A percentile compares a stretch with the other conserved stretches of the same genome.
Conservation (phyloP, 64 coral and sea anemone species). For the Pachyseris speciosa region DNA sequence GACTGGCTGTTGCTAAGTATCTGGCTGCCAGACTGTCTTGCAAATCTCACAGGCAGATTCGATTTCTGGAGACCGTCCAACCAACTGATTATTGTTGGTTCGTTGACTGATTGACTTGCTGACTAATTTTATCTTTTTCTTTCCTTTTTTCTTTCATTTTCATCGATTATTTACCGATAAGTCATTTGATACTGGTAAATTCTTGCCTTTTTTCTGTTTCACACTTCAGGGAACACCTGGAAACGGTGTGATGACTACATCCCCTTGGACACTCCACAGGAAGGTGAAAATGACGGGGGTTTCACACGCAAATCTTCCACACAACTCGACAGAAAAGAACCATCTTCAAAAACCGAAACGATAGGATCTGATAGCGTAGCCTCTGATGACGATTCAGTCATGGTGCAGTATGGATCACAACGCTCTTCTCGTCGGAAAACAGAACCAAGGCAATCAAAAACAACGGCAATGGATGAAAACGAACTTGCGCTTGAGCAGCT, state of each 20-base stretch:
- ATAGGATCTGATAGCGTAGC: neutral
- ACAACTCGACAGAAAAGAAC: neutral
- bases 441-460: neutral
- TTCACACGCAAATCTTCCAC: neutral
- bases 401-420: constrained; percentile 17
- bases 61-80: no score
- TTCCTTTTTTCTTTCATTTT: no score
- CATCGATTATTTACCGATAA: no score
- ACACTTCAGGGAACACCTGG: neutral
- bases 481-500: neutral
- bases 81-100: no score
- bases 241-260: neutral
- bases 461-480: neutral
- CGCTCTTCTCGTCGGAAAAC: neutral
- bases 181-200: neutral
- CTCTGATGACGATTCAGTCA: neutral
- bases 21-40: no score
- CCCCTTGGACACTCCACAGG: neutral
- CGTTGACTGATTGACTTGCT: no score
- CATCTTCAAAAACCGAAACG: neutral
- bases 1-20: no score
- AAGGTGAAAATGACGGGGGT: neutral
- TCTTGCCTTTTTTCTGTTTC: neutral
- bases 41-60: no score
- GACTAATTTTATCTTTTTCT: no score